Evolutionary conservation across 2,113 vertebrate genomes (phyloP).

Genomic region (Upupa epops): DNA sequence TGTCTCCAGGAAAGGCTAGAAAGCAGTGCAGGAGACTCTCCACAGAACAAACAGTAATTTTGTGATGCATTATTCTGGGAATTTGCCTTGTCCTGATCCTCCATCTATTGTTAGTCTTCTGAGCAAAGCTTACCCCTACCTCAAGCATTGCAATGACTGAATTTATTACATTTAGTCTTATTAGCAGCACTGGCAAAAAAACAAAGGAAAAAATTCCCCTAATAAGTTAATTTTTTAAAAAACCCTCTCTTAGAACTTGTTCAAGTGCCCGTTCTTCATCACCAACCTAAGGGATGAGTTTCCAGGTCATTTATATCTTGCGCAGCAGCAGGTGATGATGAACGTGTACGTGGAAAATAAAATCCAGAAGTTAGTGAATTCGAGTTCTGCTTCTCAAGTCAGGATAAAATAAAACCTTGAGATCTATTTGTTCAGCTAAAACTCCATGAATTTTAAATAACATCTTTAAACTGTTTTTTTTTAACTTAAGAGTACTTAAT

Average conservation of each 20-base stretch:
- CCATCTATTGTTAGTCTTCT: neutral
- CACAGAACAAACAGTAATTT: no score
- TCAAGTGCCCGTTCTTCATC: neutral
- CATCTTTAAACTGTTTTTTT: neutral
- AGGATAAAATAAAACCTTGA: neutral
- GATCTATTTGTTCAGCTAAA: neutral
- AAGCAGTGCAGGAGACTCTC: neutral
- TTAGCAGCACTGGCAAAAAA: neutral
- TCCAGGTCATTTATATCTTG: neutral
- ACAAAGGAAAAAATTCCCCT: neutral
- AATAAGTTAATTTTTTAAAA: neutral
- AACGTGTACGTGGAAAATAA: rapidly evolving
- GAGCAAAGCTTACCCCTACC: neutral
- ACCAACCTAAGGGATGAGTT: neutral
- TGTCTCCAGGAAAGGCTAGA: neutral
- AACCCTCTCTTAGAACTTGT: neutral
- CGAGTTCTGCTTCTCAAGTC: neutral
- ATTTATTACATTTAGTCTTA: rapidly evolving
- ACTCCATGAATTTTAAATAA: neutral
- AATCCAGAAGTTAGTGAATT: neutral
- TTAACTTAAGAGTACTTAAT: neutral
- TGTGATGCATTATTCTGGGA: neutral
- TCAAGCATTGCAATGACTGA: neutral
- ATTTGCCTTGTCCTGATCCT: neutral
- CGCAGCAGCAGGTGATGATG: neutral